Percentiles rank a stretch among this genome's conserved stretches.
These are phyloP conservation scores for Erythrocercus mccallii DNA, from an alignment of 2,113 vertebrate genomes.

Conservation along the genomic window DNA sequence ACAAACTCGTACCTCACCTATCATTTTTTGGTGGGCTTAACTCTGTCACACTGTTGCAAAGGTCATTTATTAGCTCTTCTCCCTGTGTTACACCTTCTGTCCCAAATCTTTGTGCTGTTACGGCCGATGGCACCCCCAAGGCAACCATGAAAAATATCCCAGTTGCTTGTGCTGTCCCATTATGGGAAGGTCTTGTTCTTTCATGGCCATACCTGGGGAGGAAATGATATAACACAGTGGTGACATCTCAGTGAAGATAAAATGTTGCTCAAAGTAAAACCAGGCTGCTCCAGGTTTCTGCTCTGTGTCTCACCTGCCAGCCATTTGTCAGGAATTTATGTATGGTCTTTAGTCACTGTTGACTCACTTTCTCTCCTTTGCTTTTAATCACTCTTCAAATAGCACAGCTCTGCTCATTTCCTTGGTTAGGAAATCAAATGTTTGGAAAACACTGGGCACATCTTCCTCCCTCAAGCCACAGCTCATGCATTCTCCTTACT, in stretches of 20 bases:
- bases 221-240: neutral
- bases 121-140: neutral
- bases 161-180: neutral
- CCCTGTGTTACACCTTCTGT: neutral
- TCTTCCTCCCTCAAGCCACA: neutral
- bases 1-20: neutral
- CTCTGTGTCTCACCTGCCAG: neutral
- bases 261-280: neutral
- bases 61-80: neutral
- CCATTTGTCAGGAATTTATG: constrained; percentile 50
- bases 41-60: neutral
- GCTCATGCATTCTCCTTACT: neutral
- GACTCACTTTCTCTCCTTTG: constrained; percentile 30
- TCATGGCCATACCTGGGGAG: neutral
- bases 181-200: neutral
- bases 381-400: neutral
- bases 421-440: neutral
- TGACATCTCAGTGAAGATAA: constrained; percentile 11
- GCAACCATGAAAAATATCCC: neutral
- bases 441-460: neutral
- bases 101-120: neutral
- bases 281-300: constrained; percentile 9
- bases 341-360: neutral
- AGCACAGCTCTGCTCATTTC: neutral
- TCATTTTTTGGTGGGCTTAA: neutral